These are phyloP conservation scores for Acropora tenuis DNA, from an alignment of 64 coral and sea anemone genomes.

Conservation along the genomic window DNA sequence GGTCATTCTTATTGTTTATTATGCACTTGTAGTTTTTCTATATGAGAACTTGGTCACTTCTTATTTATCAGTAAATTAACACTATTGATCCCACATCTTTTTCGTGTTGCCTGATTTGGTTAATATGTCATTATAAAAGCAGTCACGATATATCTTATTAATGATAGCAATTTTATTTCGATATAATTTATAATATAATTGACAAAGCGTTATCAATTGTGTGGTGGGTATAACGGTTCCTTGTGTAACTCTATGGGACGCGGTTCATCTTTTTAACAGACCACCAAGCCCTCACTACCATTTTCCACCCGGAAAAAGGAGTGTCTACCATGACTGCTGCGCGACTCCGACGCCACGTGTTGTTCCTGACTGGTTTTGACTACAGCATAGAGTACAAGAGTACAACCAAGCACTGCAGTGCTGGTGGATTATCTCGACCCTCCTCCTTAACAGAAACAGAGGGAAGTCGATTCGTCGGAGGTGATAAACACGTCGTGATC, in stretches of 20 bases:
- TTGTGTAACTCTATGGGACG: not conserved
- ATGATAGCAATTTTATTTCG: constrained; percentile 44
- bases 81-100: constrained; percentile 12
- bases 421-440: constrained; percentile 68
- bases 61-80: constrained; percentile 45
- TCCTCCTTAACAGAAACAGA: constrained; percentile 52
- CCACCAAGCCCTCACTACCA: not conserved
- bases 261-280: constrained; percentile 39
- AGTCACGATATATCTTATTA: constrained; percentile 57
- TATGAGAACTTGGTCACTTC: constrained; percentile 44
- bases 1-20: constrained; percentile 29
- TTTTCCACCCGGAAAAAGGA: constrained; percentile 6
- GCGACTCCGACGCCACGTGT: constrained; percentile 1
- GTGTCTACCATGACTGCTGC: constrained; percentile 1
- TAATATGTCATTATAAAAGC: constrained; percentile 58
- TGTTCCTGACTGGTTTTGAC: not conserved
- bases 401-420: constrained; percentile 39
- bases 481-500: constrained; percentile 50
- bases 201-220: too few species aligned
- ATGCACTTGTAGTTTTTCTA: constrained; percentile 20
- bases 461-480: constrained; percentile 34
- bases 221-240: constrained; percentile 21
- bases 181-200: constrained; percentile 31
- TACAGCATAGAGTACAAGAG: constrained; percentile 5
- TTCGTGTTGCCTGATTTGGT: constrained; percentile 39